These are phyloP conservation scores for Heliconius hermathena DNA, from an alignment of 1,140 invertebrate genomes.

Conservation along the genomic window DNA sequence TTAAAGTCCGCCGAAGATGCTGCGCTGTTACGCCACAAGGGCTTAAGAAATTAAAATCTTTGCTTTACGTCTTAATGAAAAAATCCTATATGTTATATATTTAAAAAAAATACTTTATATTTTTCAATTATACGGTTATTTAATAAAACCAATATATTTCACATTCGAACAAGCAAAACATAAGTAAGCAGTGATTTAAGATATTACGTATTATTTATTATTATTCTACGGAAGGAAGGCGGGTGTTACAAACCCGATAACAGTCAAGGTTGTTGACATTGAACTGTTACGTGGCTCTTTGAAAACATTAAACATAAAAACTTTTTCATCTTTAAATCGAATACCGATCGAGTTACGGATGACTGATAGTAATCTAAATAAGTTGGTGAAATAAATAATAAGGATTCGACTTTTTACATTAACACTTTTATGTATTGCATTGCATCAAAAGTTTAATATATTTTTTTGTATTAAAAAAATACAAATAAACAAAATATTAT, in stretches of 20 bases:
- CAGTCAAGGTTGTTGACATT: conserved; percentile 38
- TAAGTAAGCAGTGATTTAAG: neutral
- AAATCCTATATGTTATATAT: too few species aligned
- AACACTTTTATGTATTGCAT: too few species aligned
- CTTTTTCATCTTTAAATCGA: neutral
- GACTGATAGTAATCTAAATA: neutral
- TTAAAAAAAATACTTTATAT: too few species aligned
- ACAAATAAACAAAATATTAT: too few species aligned
- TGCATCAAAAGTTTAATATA: too few species aligned
- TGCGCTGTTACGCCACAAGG: too few species aligned
- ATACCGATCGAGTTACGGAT: conserved; percentile 14
- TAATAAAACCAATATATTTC: neutral
- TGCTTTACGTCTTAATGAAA: too few species aligned
- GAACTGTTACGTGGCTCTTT: conserved; percentile 41
- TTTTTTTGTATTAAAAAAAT: too few species aligned
- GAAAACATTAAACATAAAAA: conserved; percentile 31
- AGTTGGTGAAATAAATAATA: neutral
- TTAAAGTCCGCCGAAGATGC: too few species aligned
- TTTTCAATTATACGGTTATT: neutral
- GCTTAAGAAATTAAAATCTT: too few species aligned
- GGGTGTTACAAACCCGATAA: conserved; percentile 26
- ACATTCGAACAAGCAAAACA: neutral
- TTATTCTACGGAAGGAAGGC: conserved; percentile 10
- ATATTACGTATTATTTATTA: neutral
- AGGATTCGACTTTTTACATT: neutral